Evolutionary conservation across 2,797 vertebrate genomes (phyloP).

Genomic region (Sardinella longiceps): DNA sequence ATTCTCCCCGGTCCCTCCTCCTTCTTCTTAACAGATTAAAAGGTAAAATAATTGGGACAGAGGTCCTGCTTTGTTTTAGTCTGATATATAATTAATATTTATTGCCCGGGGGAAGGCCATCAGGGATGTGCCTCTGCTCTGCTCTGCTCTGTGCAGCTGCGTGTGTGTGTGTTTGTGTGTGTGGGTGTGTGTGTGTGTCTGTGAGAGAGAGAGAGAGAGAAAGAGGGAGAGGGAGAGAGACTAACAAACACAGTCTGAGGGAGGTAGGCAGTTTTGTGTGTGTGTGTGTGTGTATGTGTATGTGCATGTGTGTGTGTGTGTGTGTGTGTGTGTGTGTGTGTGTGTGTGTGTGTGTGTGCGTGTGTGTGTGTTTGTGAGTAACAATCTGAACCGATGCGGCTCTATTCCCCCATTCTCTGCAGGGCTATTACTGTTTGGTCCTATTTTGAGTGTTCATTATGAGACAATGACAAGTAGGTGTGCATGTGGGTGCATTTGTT

Average conservation of each 20-base stretch:
- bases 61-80: conserved; percentile 33
- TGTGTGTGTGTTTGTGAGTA: not conserved
- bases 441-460: not conserved
- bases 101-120: conserved; percentile 32
- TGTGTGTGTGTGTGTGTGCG: conserved; percentile 12
- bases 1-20: conserved; percentile 34
- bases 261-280: too few relatives aligned
- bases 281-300: not conserved
- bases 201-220: not conserved
- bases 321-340: not conserved
- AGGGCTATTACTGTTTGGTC: not conserved
- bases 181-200: not conserved
- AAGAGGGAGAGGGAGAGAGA: too few relatives aligned
- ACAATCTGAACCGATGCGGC: not conserved
- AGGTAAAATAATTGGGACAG: conserved; percentile 43
- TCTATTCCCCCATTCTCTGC: not conserved
- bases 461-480: not conserved
- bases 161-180: not conserved
- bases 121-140: not conserved
- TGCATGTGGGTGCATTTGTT: not conserved
- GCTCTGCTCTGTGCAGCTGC: too few relatives aligned
- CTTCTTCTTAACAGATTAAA: conserved; percentile 38
- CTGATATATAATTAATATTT: conserved; percentile 49
- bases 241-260: not conserved
- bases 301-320: not conserved